Conservation (phyloP, 2,113 vertebrate genomes). For the Guaruba guarouba region DNA sequence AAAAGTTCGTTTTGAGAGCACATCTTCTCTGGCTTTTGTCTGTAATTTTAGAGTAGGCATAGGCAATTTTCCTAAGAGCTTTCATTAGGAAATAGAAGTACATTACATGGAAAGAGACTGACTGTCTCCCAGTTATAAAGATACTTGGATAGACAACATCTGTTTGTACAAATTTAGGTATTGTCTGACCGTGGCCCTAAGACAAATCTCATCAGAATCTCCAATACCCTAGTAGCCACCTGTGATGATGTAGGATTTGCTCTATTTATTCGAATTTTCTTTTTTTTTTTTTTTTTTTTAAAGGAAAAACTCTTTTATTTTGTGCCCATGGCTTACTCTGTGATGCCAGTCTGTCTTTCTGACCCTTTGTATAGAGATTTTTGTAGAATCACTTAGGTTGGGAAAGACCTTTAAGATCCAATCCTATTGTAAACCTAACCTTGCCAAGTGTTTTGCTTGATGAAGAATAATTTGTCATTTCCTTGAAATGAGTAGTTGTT, state of each 20-base stretch:
- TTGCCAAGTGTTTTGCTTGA: not conserved
- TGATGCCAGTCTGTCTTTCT: not conserved
- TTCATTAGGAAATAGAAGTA: not conserved
- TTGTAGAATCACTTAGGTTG: not conserved
- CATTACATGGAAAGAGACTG: not conserved
- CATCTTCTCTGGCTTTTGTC: not conserved
- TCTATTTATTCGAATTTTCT: not conserved
- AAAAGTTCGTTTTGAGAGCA: not conserved
- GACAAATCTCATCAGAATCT: not conserved
- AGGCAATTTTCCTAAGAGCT: not conserved
- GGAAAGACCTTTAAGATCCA: not conserved
- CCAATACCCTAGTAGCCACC: not conserved
- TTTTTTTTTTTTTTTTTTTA: not conserved
- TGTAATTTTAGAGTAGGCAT: not conserved
- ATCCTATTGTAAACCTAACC: not conserved
- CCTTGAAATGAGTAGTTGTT: not conserved
- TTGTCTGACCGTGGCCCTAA: not conserved
- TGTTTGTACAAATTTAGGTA: not conserved
- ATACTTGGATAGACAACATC: not conserved
- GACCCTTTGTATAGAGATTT: not conserved
- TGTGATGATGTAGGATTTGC: not conserved
- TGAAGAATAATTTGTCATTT: not conserved
- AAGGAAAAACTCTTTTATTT: not conserved
- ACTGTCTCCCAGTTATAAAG: not conserved
- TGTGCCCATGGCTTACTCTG: accelerated